A percentile compares a stretch with the other conserved stretches of the same genome.
Evolutionary conservation across 1,140 invertebrate species (phyloP).

Genomic region (Hycleus cichorii): DNA sequence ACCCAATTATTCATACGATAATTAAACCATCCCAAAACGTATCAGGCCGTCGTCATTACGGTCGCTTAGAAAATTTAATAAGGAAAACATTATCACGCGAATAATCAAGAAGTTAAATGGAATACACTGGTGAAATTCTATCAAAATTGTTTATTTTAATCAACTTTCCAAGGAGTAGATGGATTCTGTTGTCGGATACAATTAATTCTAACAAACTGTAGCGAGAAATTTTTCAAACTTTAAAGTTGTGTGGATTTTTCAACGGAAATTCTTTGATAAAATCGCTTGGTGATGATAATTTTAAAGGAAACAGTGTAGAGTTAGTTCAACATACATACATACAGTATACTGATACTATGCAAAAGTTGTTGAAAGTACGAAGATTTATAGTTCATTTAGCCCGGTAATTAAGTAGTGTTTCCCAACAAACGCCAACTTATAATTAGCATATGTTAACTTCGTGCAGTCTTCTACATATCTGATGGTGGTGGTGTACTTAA

Average conservation of each 20-base stretch:
- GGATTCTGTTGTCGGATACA: too few relatives aligned
- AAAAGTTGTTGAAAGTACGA: conserved; percentile 22
- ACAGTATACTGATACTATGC: too few relatives aligned
- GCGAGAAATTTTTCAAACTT: too few relatives aligned
- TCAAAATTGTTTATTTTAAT: background rate
- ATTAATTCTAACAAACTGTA: too few relatives aligned
- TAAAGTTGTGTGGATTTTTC: too few relatives aligned
- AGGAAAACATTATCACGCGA: conserved; percentile 29
- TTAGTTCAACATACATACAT: too few relatives aligned
- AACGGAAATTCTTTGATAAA: too few relatives aligned
- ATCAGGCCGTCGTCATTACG: conserved; percentile 31
- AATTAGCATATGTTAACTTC: conserved; percentile 41
- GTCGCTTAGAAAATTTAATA: conserved; percentile 33
- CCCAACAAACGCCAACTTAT: conserved; percentile 37
- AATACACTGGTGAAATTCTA: conserved; percentile 18
- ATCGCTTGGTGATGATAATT: too few relatives aligned
- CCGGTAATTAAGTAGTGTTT: conserved; percentile 34
- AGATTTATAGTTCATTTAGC: conserved; percentile 31
- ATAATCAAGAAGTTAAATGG: conserved; percentile 25
- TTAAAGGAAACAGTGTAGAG: too few relatives aligned
- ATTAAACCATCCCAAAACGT: conserved; percentile 28
- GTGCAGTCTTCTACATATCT: conserved; percentile 27
- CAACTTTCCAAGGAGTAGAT: too few relatives aligned
- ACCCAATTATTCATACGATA: conserved; percentile 32
- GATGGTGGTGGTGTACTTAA: conserved; percentile 23